Evolutionary conservation across 1,140 invertebrate species (phyloP).

Genomic region (Diabrotica undecimpunctata): DNA sequence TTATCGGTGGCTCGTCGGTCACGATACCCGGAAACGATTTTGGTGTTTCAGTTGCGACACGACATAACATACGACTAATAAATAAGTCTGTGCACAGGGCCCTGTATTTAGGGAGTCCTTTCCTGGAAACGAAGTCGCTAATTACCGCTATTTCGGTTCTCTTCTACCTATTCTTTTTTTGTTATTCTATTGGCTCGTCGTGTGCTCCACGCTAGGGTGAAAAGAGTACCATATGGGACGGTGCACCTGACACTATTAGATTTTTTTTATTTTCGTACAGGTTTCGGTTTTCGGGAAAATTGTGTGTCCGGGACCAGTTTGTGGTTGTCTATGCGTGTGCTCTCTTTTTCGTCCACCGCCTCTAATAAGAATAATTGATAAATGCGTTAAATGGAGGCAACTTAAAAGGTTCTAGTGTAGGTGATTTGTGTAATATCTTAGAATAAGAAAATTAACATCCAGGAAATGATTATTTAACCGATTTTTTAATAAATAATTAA

Average conservation of each 20-base stretch:
- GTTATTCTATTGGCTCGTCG: slow-evolving; percentile 11
- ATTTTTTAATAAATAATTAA: too few species aligned
- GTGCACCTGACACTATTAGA: neutral
- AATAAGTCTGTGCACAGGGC: slow-evolving; percentile 9
- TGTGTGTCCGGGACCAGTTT: neutral
- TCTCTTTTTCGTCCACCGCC: too few species aligned
- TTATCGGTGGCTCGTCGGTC: slow-evolving; percentile 14
- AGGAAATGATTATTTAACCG: too few species aligned
- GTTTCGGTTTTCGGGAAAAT: neutral
- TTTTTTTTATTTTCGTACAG: neutral
- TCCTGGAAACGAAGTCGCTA: slow-evolving; percentile 26
- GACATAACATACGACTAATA: neutral
- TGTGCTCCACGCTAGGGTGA: neutral
- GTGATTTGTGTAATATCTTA: too few species aligned
- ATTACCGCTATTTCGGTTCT: slow-evolving; percentile 22
- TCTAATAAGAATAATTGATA: too few species aligned
- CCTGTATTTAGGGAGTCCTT: slow-evolving; percentile 27
- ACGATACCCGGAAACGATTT: slow-evolving; percentile 29
- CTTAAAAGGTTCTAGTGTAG: too few species aligned
- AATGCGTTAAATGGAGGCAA: too few species aligned
- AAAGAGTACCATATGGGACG: neutral
- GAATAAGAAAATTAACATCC: too few species aligned
- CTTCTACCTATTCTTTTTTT: slow-evolving; percentile 15
- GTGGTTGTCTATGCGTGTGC: neutral
- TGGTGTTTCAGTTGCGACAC: slow-evolving; percentile 19